Evolutionary conservation across 2,797 vertebrate genomes (phyloP), one percentile per base, ranked within the genome.

Genomic region (Microtus agrestis): DNA sequence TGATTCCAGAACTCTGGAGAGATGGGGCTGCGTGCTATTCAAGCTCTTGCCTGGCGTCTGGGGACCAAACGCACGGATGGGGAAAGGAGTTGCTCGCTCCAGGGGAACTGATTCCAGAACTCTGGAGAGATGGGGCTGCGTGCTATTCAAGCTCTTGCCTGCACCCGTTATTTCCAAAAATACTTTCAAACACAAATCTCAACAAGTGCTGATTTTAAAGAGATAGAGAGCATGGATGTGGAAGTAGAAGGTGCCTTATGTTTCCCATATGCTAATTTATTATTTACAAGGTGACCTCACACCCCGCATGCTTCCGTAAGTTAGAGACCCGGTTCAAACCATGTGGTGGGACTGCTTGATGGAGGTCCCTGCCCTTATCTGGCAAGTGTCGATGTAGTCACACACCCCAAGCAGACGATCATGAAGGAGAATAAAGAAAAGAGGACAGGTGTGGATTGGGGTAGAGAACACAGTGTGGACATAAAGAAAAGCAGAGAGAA

Each of bases 131-230:
- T 37, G 46, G 9, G 17, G 13, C 94, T 87, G 48, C 46, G 19
- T 87, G 71, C 82, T 93, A 90, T 54, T 84, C 91, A 91, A 97
- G 94, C 78, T 76, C 73, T 25, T 91, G 34, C 91, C 89, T 90
- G 94, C 84, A 95, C 94, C 81, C 96, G 61, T 97, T 97, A 89
- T 80, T 93, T 96, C 95, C 54, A 86, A 93, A 96, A 97, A 96
- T 91, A 95, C 51, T 90, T 92, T 90, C 56, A 76, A 94, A 89
- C 51, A 91, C 54, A 86, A 96, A 93, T 82, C 71, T 92, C 80
- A 93, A 93, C 51, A 95, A 95, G 46, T n/a, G 37, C 54, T 82
- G 91, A 88, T 93, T 93, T 96, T 95, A 91, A 94, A 97, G 74
- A 89, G 48, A 34, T 76, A 78, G 67, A 78, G 91, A 73, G 61